Base-by-base conservation (phyloP, 2,888 invertebrate species). In the Scaptomyza parva region DNA sequence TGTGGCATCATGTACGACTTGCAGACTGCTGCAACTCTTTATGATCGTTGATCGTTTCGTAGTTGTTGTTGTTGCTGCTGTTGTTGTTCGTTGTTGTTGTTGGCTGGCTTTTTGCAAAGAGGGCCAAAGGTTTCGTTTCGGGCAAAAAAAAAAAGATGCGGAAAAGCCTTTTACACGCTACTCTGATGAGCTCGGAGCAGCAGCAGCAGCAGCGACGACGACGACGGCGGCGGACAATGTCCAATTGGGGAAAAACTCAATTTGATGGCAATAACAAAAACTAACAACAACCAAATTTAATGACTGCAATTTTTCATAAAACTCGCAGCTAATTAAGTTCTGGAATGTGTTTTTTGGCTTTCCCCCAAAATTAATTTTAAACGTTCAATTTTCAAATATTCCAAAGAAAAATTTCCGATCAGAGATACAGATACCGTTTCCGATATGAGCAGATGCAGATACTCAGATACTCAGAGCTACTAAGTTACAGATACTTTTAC, bases 301-400 rank as follows among this genome's bases (percentile, higher is more conserved):
- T 76, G 79, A 76, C 79, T 75, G 77, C 79, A 82, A 87, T 85
- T 87, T 83, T 78, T 87, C 88, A 85, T 78, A 87, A 65, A 70
- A 76, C 61, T 62, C 66, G 48, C 76, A 67, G 68, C 68, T 79
- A 87, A 85, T 85, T 80, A 84, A 87, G 72, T 83, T 76, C 50
- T 52, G 65, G 52, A 60, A 70, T 75, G 54, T 59, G 35, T 14
- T 7, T 35, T 14, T 63, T 39, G 57, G 39, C 35, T 67, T 37
- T 8, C 35, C 7, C 51, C 44, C 43, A 48, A 76, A 81, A 81
- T 82, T 78, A 81, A 86, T 86, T 75, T 78, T 44, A 35, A 35
- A 14, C 50, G 57, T 59, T 68, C 52, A 35, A 45, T n/a, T 35
- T 53, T 73, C 68, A 45, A 58, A 60, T 80, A 51, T 84, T 80